Conservation (phyloP, 2,113 vertebrate species). For the Rhea americana region DNA sequence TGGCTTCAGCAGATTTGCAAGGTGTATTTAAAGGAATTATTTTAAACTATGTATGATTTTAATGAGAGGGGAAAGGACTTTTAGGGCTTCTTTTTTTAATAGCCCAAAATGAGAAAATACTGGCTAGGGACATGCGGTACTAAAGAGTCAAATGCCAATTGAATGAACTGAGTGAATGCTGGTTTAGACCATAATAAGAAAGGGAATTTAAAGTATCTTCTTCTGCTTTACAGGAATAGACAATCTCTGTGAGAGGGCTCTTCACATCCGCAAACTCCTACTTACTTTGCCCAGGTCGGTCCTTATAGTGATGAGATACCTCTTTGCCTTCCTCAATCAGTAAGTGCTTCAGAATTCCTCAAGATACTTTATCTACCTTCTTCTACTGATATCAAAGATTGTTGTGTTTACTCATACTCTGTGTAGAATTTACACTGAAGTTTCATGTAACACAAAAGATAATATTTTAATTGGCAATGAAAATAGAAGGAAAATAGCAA, state of each 20-base stretch:
- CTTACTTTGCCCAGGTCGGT: slow-evolving; percentile 93
- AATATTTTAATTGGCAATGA: neutral
- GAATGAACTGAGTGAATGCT: neutral
- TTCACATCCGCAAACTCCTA: slow-evolving; percentile 95
- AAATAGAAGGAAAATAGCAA: neutral
- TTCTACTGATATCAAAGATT: neutral
- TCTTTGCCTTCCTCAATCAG: slow-evolving; percentile 99
- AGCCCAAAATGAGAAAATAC: neutral
- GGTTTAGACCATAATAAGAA: neutral
- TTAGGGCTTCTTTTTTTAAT: neutral
- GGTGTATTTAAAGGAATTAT: neutral
- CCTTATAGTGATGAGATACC: slow-evolving; percentile 97
- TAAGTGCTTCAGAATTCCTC: slow-evolving; percentile 76
- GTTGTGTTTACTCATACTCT: neutral
- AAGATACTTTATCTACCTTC: neutral
- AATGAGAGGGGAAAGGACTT: neutral
- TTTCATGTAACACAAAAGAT: neutral
- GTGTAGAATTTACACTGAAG: neutral
- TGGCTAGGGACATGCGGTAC: neutral
- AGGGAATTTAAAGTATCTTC: neutral
- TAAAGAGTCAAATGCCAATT: neutral
- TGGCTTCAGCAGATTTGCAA: neutral
- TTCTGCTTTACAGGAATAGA: slow-evolving; percentile 87
- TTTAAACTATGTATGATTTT: neutral
- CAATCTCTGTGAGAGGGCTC: slow-evolving; percentile 94